These are phyloP conservation scores for Muscicapa comitata DNA, from an alignment of 2,797 vertebrate genomes.

Conservation along the genomic window DNA sequence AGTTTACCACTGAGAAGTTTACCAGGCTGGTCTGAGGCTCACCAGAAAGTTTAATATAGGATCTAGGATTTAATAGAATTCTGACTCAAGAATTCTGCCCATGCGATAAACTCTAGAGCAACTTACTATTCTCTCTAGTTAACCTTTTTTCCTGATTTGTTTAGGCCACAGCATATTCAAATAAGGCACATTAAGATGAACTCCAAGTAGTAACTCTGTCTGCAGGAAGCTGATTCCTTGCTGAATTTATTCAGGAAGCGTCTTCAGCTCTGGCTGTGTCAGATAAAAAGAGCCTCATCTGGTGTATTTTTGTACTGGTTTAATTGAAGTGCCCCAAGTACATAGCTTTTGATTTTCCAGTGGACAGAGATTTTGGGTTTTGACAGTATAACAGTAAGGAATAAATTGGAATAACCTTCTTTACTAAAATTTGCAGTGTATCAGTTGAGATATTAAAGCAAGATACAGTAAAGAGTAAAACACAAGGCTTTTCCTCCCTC, in stretches of 20 bases:
- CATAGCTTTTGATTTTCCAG: neutral
- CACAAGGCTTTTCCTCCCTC: neutral
- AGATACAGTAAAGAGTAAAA: neutral
- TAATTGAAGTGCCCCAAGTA: neutral
- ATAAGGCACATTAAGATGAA: rapidly evolving
- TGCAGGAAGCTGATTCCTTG: neutral
- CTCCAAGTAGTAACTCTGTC: rapidly evolving
- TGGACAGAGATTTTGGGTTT: neutral
- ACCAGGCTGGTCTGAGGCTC: neutral
- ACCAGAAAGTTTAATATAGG: neutral
- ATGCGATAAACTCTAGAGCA: neutral
- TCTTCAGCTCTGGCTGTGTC: neutral
- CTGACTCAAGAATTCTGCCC: rapidly evolving
- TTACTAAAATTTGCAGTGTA: rapidly evolving
- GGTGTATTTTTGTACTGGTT: neutral
- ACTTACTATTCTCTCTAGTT: neutral
- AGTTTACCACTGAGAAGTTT: neutral
- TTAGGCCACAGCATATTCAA: neutral
- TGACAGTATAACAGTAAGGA: neutral
- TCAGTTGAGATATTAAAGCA: neutral
- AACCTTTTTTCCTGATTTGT: neutral
- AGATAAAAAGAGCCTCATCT: neutral
- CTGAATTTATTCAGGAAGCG: neutral
- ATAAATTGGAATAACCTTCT: neutral
- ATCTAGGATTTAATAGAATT: neutral